Evolutionary conservation across 92 coral and sea anemone genomes (phyloP).

Genomic region (Porites divaricata): DNA sequence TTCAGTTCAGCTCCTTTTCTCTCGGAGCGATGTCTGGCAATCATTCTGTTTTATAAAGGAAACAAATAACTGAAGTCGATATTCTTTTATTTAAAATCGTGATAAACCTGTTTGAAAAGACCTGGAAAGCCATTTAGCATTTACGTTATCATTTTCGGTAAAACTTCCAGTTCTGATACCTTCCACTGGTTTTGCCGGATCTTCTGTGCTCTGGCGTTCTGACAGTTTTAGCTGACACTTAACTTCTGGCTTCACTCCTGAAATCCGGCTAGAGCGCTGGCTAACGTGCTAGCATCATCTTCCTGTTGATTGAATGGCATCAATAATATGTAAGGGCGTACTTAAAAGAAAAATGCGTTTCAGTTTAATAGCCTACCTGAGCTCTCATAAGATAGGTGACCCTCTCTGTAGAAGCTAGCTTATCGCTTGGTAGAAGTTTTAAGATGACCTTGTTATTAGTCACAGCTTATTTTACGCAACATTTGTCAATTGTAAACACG

Average conservation of each 20-base stretch:
- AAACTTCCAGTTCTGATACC: too few relatives aligned
- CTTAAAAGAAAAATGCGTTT: background rate
- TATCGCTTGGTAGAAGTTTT: conserved; percentile 1
- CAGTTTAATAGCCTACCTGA: conserved; percentile 4
- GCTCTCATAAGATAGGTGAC: conserved; percentile 12
- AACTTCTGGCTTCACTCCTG: background rate
- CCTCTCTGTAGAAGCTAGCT: background rate
- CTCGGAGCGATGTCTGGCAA: background rate
- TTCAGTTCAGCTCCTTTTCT: background rate
- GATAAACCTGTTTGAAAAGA: too few relatives aligned
- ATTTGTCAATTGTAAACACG: conserved; percentile 3
- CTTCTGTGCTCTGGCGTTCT: background rate
- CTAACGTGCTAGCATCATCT: background rate
- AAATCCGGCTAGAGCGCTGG: too few relatives aligned
- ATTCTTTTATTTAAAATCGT: background rate
- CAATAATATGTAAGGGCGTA: background rate
- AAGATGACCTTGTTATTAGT: background rate
- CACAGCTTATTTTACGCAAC: background rate
- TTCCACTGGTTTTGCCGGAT: too few relatives aligned
- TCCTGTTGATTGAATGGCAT: conserved; percentile 1
- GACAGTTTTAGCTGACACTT: too few relatives aligned
- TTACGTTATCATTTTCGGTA: too few relatives aligned
- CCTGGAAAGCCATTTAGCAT: too few relatives aligned
- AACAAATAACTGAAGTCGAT: too few relatives aligned
- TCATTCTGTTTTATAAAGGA: background rate